Base-by-base conservation (phyloP, 2,888 invertebrate genomes). In the Dasypolia templi region DNA sequence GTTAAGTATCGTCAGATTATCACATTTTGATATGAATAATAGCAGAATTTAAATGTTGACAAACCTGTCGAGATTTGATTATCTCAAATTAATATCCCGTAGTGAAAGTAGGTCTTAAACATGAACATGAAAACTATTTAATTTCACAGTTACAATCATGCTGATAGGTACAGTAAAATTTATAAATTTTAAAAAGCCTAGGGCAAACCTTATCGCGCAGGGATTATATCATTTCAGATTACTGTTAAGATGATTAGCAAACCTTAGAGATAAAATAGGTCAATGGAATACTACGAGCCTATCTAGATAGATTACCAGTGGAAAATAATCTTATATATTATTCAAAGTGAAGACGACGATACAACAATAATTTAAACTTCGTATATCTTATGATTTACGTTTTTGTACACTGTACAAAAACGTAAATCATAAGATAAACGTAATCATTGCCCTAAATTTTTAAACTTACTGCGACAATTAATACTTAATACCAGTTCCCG, bases 101-200 rank as follows among this genome's bases (percentile, higher is more conserved):
- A 35, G 71, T 66, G 82, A 78, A 79, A 82, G 78, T 82, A 35
- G 2, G n/a, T n/a, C 7, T 3, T 9, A n/a, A 42, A n/a, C n/a
- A n/a, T n/a, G n/a, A n/a, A n/a, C n/a, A n/a, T n/a, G n/a, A 39
- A 39, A 39, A 5, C 39, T 1, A 39, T 39, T 39, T 39, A 39
- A 39, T 39, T 39, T 39, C 39, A 39, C 1, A 35, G 39, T 32
- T 11, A 19, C 26, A 58, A 35, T 17, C 9, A 32, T 56, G 19
- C 19, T 19, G 11, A 19, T n/a, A 32, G 56, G 32, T 11, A 56
- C 5, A 22, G 4, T 55, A 9, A 19, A 29, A 55, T 3, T 55
- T 3, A 7, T 3, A 17, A 5, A 19, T 42, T 35, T 29, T 29
- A 9, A n/a, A 26, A 12, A 5, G 22, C 22, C 32, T 55, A 72